Evolutionary conservation across 2,113 vertebrate species (phyloP).

Genomic region (Forbesichthys papilliferus): DNA sequence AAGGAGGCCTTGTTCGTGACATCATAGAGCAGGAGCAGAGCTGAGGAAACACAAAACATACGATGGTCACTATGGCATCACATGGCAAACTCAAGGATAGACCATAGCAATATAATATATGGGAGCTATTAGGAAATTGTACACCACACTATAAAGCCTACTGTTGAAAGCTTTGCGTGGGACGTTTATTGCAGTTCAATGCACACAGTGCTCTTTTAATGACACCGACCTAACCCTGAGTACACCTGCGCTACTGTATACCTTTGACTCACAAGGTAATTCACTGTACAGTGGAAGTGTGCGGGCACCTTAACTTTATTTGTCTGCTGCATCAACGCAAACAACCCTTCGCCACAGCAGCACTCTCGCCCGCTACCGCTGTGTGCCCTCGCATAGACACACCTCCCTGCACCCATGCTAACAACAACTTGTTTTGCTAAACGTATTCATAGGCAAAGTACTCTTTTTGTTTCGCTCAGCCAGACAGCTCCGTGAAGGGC

Average conservation of each 20-base stretch:
- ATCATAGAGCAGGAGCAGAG: conserved; percentile 89
- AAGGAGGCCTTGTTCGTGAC: conserved; percentile 90
- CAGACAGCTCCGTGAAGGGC: conserved; percentile 37
- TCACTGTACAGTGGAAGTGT: conserved; percentile 31
- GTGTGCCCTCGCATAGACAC: neutral
- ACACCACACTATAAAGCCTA: neutral
- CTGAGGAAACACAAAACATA: conserved; percentile 62
- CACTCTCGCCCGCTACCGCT: neutral
- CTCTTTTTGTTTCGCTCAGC: conserved; percentile 34
- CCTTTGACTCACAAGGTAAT: neutral
- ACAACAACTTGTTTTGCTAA: neutral
- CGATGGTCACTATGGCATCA: neutral
- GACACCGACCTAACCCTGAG: conserved; percentile 19
- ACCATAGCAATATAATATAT: neutral
- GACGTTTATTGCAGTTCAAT: neutral
- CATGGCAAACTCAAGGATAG: too few relatives aligned
- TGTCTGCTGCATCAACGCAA: conserved; percentile 35
- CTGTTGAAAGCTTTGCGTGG: neutral
- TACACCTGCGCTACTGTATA: conserved; percentile 2
- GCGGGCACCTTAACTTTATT: conserved; percentile 27
- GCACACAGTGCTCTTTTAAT: conserved; percentile 28
- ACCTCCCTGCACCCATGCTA: neutral
- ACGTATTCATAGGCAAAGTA: conserved; percentile 24
- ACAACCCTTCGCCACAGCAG: neutral
- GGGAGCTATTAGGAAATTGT: neutral